Conservation (phyloP, 2,888 invertebrate species). For the Phania funesta region DNA sequence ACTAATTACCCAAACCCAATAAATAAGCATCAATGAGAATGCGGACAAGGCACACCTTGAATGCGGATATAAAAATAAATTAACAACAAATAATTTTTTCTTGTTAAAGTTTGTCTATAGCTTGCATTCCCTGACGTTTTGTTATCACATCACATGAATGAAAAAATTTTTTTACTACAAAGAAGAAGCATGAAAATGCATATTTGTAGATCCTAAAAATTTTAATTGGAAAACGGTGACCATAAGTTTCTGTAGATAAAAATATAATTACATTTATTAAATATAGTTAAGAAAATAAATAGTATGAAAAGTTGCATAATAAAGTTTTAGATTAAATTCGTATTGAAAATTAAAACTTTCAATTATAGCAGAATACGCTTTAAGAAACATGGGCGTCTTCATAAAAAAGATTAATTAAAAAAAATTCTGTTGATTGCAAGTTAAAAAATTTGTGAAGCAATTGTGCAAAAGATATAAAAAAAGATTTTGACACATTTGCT, state of each 20-base stretch:
- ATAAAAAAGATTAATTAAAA: background rate
- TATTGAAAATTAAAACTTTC: background rate
- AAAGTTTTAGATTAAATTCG: slow-evolving; percentile 16
- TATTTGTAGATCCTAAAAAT: background rate
- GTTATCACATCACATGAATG: background rate
- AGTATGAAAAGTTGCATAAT: background rate
- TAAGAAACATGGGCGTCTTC: slow-evolving; percentile 56
- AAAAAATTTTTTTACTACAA: background rate
- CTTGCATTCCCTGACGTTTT: background rate
- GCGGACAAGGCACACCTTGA: no score
- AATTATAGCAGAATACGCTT: background rate
- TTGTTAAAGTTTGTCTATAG: no score
- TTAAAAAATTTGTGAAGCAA: background rate
- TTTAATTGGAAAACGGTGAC: background rate
- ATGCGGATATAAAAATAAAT: no score
- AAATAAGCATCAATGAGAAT: no score
- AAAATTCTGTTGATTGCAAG: background rate
- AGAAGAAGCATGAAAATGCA: slow-evolving; percentile 25
- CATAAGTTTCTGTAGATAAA: slow-evolving; percentile 13
- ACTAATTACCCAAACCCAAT: no score
- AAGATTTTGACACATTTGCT: slow-evolving; percentile 10
- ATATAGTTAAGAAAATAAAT: slow-evolving; percentile 9
- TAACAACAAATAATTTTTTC: no score
- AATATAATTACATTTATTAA: background rate
- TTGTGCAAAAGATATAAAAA: background rate